Conservation (phyloP, 2,888 invertebrate genomes). For the Hyposoter didymator region DNA sequence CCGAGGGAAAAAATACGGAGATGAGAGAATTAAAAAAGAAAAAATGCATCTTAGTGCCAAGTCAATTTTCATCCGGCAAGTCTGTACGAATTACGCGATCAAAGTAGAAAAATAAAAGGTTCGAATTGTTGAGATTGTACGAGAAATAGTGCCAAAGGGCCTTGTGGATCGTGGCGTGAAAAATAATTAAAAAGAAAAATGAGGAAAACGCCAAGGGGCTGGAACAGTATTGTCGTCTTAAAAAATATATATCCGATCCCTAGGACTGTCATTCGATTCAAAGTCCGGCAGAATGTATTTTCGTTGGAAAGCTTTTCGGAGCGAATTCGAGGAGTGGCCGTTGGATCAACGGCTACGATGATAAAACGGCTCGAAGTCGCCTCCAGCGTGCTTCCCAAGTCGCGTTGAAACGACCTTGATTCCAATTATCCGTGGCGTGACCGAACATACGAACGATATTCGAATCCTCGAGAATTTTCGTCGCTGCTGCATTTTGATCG, state of each 20-base stretch:
- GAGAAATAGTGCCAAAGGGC: background rate
- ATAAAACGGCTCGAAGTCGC: constrained; percentile 78
- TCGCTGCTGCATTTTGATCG: constrained; percentile 58
- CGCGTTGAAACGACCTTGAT: constrained; percentile 72
- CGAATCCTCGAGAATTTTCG: constrained; percentile 38
- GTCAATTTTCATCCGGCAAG: constrained; percentile 7
- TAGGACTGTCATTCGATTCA: background rate
- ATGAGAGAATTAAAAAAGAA: background rate
- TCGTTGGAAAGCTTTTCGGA: background rate
- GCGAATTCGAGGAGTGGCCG: constrained; percentile 1
- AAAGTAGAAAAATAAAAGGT: constrained; percentile 23
- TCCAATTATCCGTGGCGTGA: constrained; percentile 67
- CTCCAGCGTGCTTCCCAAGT: constrained; percentile 77
- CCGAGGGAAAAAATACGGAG: constrained; percentile 14
- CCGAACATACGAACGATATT: constrained; percentile 42
- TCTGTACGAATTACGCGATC: constrained; percentile 10
- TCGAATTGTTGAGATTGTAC: background rate
- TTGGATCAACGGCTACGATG: constrained; percentile 76
- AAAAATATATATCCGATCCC: constrained; percentile 76
- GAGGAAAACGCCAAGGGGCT: constrained; percentile 51
- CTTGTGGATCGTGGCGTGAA: background rate
- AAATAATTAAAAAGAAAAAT: background rate
- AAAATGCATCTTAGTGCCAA: constrained; percentile 30
- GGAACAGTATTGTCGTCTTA: constrained; percentile 75
- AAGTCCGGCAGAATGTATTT: constrained; percentile 47